Evolutionary conservation across 2,797 vertebrate genomes (phyloP).

Genomic region (Neomorphus geoffroyi): DNA sequence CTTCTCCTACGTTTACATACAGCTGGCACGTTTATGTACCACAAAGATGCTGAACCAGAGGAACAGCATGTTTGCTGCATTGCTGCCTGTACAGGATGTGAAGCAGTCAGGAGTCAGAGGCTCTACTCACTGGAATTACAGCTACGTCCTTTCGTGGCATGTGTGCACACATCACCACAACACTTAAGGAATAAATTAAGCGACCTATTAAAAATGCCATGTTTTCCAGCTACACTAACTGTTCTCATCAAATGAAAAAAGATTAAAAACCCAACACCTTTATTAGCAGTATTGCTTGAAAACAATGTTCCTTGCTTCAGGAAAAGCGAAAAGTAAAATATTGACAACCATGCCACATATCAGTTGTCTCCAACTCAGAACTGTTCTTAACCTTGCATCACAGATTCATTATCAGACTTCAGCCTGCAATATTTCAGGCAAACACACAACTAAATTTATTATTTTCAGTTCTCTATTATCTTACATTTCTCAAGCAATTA

Average conservation of each 20-base stretch:
- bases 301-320: not conserved
- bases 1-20: not conserved
- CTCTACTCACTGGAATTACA: not conserved
- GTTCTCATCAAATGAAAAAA: not conserved
- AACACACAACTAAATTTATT: not conserved
- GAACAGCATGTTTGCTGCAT: not conserved
- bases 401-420: not conserved
- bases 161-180: not conserved
- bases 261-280: not conserved
- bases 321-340: not conserved
- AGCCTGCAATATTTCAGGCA: not conserved
- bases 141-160: not conserved
- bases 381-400: not conserved
- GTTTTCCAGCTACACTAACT: not conserved
- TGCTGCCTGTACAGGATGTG: conserved; percentile 14
- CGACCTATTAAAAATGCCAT: not conserved
- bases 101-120: not conserved
- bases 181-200: not conserved
- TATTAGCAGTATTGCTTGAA: not conserved
- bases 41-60: not conserved
- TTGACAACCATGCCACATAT: not conserved
- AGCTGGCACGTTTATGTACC: not conserved
- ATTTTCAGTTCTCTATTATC: not conserved
- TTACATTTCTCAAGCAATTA: not conserved
- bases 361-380: not conserved